A percentile compares a stretch with the other conserved stretches of the same genome.
Conservation (phyloP, 35 echinoderm and acorn worm genomes). For the Eucidaris tribuloides region DNA sequence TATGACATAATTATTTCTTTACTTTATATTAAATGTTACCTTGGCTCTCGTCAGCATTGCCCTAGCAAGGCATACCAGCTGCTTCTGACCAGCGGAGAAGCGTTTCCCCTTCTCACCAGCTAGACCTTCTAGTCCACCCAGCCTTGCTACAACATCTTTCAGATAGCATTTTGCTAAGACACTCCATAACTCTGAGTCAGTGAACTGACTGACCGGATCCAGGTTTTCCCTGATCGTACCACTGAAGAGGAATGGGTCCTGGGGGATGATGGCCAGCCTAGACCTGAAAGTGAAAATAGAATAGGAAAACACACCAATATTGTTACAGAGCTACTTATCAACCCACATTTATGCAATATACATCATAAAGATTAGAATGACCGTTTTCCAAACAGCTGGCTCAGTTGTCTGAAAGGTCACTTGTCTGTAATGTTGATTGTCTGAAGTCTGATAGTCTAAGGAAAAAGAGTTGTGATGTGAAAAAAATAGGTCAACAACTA, state of each 20-base stretch:
- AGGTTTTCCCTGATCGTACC: conserved; percentile 65
- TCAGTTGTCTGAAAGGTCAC: too few species aligned
- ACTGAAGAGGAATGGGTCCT: conserved; percentile 79
- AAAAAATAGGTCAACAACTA: too few species aligned
- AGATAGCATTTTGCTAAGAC: conserved; percentile 64
- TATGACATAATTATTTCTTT: too few species aligned
- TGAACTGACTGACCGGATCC: conserved; percentile 36
- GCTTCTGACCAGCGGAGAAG: conserved; percentile 72
- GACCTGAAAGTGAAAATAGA: conserved; percentile 33
- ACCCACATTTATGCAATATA: too few species aligned
- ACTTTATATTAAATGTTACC: too few species aligned
- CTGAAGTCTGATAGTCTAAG: too few species aligned
- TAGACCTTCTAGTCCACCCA: conserved; percentile 59
- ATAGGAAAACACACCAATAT: too few species aligned
- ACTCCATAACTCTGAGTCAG: conserved; percentile 54
- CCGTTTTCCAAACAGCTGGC: too few species aligned
- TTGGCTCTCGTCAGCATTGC: conserved; percentile 73
- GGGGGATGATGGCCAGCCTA: conserved; percentile 68
- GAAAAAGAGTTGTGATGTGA: too few species aligned
- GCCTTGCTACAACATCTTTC: conserved; percentile 17
- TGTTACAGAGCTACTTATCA: too few species aligned
- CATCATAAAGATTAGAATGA: too few species aligned
- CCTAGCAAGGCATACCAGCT: conserved; percentile 70
- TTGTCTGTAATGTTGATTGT: too few species aligned
- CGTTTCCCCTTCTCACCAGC: conserved; percentile 57